Evolutionary conservation across 2,113 vertebrate species (phyloP), one percentile per base, ranked within the genome.

Genomic region (Micromys minutus): DNA sequence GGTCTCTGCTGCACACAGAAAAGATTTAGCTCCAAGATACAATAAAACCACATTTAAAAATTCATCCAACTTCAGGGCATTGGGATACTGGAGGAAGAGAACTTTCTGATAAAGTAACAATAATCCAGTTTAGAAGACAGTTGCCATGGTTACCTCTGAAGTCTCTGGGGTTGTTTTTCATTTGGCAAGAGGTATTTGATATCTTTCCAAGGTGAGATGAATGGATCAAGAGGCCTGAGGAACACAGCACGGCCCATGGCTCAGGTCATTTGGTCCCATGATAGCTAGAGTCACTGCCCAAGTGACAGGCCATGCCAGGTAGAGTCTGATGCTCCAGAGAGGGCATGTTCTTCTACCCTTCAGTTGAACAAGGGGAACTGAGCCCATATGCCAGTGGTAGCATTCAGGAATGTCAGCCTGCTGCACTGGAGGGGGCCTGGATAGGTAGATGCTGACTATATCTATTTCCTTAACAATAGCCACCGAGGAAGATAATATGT

Each of bases 101-200:
- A 96, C 90, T 97, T 95, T 94, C 90, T 52, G 95, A 95, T 93
- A 89, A 95, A 97, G 67, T 90, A 17, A 45, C 90, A 94, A 50
- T 93, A 90, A 95, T 92, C 90, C 90, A 50, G 57, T 50, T 90
- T 74, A 7, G 63, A 93, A 96, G 74, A 61, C 88, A 71, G 95
- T 97, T 97, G 76, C 93, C 92, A 91, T 97, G 97, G 96, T 97
- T 93, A 97, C 94, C 29, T 29, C 52, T 71, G 15, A 74, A 69
- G 65, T 96, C 96, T 90, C 52, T 1, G 6, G 84, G 75, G 63
- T 59, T 71, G 47, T 77, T 91, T 87, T 94, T 95, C 45, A 93
- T 72, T 95, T 90, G 94, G 81, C 22, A 61, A 90, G 87, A 77
- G 79, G 74, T 45, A 19, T 79, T 47, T 79, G 83, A 74, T 63